phyloP scores from a whole-genome alignment of 2,888 invertebrate species.

The Diarsia brunnea region DNA sequence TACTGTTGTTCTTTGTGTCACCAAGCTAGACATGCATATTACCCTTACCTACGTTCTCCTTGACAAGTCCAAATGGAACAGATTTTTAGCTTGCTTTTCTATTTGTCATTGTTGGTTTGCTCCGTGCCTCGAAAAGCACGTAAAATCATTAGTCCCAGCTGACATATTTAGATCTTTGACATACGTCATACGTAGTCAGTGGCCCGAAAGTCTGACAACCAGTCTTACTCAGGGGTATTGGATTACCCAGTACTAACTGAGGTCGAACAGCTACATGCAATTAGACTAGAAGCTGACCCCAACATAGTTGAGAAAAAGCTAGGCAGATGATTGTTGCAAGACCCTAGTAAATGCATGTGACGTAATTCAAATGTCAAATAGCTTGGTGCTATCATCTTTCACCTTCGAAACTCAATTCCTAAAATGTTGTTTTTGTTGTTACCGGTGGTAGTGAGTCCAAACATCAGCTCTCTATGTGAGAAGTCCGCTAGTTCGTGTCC shows the following conservation, averaged over 20 bases:
- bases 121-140: background rate
- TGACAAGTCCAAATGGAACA: background rate
- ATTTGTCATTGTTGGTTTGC: background rate
- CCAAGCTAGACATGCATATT: background rate
- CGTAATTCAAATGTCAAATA: background rate
- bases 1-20: constrained; percentile 1
- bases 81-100: background rate
- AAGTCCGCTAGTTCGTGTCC: constrained; percentile 96
- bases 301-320: background rate
- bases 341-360: background rate
- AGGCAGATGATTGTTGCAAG: background rate
- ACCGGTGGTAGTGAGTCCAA: constrained; percentile 95
- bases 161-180: background rate
- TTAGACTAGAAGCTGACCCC: background rate
- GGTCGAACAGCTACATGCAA: too few relatives aligned
- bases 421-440: constrained; percentile 31
- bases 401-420: background rate
- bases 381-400: background rate
- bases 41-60: background rate
- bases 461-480: constrained; percentile 95
- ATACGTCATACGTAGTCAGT: too few relatives aligned
- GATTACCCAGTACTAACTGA: too few relatives aligned
- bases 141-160: background rate
- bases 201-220: too few relatives aligned
- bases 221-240: too few relatives aligned